Evolutionary conservation across 2,113 vertebrate genomes (phyloP), one percentile per base, ranked within the genome.

Genomic region (Passer domesticus): DNA sequence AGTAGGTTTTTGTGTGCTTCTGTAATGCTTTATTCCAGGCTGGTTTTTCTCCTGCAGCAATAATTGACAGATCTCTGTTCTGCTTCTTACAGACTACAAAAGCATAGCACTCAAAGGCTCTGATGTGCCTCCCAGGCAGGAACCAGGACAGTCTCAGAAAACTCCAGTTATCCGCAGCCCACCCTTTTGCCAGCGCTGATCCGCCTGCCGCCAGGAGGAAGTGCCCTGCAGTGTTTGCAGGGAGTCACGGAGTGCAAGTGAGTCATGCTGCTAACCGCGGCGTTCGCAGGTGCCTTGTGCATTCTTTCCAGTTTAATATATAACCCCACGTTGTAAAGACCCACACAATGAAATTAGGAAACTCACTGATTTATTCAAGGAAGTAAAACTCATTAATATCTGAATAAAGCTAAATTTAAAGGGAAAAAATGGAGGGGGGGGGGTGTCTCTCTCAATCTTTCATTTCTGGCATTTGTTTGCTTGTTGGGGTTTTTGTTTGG

Each of bases 71-170:
- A 55, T 63, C 41, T 93, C 79, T 72, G 6, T 83, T 89, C 44
- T 96, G 84, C 25, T 87, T 94, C 79, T 94, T 96, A 37, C 70
- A 99, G 99, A 98, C 98, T 76, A 99, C 99, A 97, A 99, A 99
- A 97, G 97, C 98, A 1, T 98, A 98, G 83, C 93, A 98, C 90
- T 98, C 97, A 76, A 98, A 98, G 94, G 98, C 98, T 35, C 93
- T 98, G 74, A 98, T 98, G 53, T 99, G 98, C 95, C 98, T 99
- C 94, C 98, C 98, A 30, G 98, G 98, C 97, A 99, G 99, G 96
- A 99, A 98, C 82, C 98, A 98, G 23, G 98, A 98, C 91, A 98
- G 98, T 94, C 98, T 98, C 35, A 98, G 98, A 98, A 19, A 67
- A 62, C 30, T 52, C 53, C 27, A 2, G 21, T 59, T 59, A 9